A percentile compares a stretch with the other conserved stretches of the same genome.
These are phyloP conservation scores for Taenioides sp. DNA, from an alignment of 2,797 vertebrate species.

Conservation along the genomic window DNA sequence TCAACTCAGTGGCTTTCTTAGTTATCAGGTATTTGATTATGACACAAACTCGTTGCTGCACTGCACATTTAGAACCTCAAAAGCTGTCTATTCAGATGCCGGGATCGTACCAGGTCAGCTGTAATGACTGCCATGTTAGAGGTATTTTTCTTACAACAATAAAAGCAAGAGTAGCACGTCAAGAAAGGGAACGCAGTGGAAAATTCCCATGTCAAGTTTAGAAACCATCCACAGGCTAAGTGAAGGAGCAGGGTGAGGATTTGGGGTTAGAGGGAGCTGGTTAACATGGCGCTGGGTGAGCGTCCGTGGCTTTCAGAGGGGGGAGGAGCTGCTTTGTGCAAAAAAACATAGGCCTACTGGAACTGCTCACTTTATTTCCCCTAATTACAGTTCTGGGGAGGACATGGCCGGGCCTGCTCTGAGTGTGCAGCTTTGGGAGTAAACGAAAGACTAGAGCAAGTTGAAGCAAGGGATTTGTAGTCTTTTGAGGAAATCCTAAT, in stretches of 20 bases:
- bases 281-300: slow-evolving; percentile 54
- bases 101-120: slow-evolving; percentile 3
- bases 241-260: slow-evolving; percentile 48
- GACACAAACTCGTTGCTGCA: too few relatives aligned
- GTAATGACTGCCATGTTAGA: neutral
- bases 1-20: neutral
- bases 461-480: slow-evolving; percentile 51
- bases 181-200: slow-evolving; percentile 40
- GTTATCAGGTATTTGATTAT: neutral
- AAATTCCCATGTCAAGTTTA: slow-evolving; percentile 60
- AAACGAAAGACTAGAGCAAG: slow-evolving; percentile 40
- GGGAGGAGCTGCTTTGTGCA: slow-evolving; percentile 68
- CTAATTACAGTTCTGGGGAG: slow-evolving; percentile 69
- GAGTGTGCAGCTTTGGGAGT: slow-evolving; percentile 18
- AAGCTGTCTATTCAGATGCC: neutral
- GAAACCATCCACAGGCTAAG: slow-evolving; percentile 38
- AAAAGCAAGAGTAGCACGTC: slow-evolving; percentile 6
- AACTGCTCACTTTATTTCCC: slow-evolving; percentile 60
- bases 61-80: neutral
- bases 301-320: slow-evolving; percentile 67
- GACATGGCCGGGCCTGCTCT: slow-evolving; percentile 70
- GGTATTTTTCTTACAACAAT: slow-evolving; percentile 11
- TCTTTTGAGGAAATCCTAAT: slow-evolving; percentile 45
- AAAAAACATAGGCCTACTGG: slow-evolving; percentile 44
- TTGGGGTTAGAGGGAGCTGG: slow-evolving; percentile 54